Percentiles rank a stretch among this genome's conserved stretches.
phyloP scores from a whole-genome alignment of 2,113 vertebrate genomes.

The Peromyscus polionotus region DNA sequence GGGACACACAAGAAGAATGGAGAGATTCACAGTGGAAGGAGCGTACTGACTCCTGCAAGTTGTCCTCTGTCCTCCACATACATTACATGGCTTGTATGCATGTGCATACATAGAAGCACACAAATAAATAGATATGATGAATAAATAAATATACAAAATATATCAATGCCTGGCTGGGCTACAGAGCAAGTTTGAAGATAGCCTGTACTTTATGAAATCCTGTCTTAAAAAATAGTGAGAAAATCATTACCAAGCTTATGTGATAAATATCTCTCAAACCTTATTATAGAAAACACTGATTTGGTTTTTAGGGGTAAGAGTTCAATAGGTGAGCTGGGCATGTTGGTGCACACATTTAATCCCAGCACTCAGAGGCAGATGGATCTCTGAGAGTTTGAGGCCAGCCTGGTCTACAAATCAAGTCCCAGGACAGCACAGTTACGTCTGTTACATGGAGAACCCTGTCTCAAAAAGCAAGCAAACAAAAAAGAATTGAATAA shows the following conservation, averaged over 20 bases:
- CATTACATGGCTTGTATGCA: neutral
- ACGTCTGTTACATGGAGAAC: neutral
- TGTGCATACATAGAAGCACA: neutral
- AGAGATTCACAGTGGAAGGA: neutral
- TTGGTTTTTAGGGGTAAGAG: neutral
- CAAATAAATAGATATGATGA: neutral
- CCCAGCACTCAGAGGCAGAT: neutral
- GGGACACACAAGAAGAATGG: neutral
- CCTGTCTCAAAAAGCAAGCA: neutral
- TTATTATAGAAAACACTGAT: neutral
- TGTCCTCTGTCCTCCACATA: neutral
- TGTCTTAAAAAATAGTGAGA: neutral
- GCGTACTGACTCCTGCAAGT: neutral
- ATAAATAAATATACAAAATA: neutral
- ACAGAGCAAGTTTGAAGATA: neutral
- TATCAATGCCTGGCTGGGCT: neutral
- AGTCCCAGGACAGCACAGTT: neutral
- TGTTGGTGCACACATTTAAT: neutral
- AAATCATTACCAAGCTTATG: neutral
- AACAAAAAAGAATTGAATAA: neutral
- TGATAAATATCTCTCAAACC: neutral
- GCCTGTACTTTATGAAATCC: neutral
- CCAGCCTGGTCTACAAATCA: neutral
- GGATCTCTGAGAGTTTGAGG: neutral
- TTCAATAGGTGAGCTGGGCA: neutral